Conservation (phyloP, 2,113 vertebrate genomes). For the Siphamia tubifer region DNA sequence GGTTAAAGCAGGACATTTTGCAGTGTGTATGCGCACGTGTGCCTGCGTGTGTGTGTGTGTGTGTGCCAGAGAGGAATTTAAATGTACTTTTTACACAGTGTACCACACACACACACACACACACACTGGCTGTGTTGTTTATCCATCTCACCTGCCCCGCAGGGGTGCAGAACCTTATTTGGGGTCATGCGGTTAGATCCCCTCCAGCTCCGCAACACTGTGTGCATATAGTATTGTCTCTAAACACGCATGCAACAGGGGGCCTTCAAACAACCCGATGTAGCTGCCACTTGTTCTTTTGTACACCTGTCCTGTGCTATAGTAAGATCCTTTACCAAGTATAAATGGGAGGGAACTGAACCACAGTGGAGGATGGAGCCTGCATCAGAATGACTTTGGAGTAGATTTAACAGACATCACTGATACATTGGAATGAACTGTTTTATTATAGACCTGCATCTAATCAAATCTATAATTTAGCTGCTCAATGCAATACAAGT, state of each 20-base stretch:
- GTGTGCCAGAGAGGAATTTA: background rate
- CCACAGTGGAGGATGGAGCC: too few relatives aligned
- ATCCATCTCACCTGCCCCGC: constrained; percentile 5
- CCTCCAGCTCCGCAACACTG: background rate
- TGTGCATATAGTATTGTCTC: background rate
- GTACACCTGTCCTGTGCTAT: background rate
- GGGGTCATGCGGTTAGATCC: constrained; percentile 4
- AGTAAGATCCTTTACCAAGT: background rate
- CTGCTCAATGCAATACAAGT: too few relatives aligned
- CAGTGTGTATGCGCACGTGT: background rate
- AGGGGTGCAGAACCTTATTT: constrained; percentile 16
- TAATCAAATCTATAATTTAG: too few relatives aligned
- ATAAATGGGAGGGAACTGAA: background rate
- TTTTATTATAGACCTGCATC: too few relatives aligned
- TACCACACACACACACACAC: background rate
- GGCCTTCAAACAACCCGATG: background rate
- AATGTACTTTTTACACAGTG: background rate
- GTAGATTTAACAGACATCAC: too few relatives aligned
- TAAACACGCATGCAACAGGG: background rate
- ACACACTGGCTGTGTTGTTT: background rate
- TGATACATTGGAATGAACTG: too few relatives aligned
- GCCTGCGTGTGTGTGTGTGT: too few relatives aligned
- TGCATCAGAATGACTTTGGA: too few relatives aligned
- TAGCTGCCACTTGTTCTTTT: background rate
- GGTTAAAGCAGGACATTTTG: too few relatives aligned